phyloP scores from a whole-genome alignment of 1,140 invertebrate genomes.

The Zaprionus ghesquierei region DNA sequence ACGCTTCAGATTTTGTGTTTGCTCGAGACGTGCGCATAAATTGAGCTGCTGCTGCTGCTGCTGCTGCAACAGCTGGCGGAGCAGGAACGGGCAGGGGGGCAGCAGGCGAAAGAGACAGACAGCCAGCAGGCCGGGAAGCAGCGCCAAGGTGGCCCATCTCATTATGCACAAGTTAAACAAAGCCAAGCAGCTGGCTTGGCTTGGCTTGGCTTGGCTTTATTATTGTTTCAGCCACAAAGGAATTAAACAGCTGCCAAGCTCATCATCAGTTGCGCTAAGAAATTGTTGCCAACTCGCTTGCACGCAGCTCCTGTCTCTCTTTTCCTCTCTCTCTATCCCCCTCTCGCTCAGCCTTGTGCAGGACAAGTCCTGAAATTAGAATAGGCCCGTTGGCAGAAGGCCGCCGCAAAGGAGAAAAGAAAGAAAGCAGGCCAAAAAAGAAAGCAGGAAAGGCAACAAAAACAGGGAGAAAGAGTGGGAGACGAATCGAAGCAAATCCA shows the following conservation, averaged over 20 bases:
- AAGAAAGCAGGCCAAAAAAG: not conserved
- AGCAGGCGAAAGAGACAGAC: not conserved
- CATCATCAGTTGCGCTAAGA: constrained; percentile 42
- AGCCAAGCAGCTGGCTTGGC: constrained; percentile 38
- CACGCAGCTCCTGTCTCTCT: not conserved
- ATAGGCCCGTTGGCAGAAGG: not conserved
- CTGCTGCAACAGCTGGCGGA: constrained; percentile 11
- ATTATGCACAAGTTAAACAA: constrained; percentile 71
- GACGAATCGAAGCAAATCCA: not conserved
- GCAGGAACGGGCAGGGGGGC: not conserved
- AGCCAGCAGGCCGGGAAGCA: constrained; percentile 4
- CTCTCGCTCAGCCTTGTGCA: not conserved
- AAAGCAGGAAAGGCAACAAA: not conserved
- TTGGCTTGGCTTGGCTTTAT: constrained; percentile 35
- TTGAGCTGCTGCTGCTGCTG: constrained; percentile 57
- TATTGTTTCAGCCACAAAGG: constrained; percentile 73
- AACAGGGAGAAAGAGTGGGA: not conserved
- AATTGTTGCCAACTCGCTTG: not conserved
- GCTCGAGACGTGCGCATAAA: constrained; percentile 72
- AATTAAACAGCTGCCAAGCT: constrained; percentile 66
- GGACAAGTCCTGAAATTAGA: constrained; percentile 7
- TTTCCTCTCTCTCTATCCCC: not conserved
- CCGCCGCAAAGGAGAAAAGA: not conserved
- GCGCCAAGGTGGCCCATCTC: constrained; percentile 32
- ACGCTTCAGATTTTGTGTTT: constrained; percentile 72